Base-by-base conservation (phyloP, 2,888 invertebrate genomes). In the Metallyticus violacea region DNA sequence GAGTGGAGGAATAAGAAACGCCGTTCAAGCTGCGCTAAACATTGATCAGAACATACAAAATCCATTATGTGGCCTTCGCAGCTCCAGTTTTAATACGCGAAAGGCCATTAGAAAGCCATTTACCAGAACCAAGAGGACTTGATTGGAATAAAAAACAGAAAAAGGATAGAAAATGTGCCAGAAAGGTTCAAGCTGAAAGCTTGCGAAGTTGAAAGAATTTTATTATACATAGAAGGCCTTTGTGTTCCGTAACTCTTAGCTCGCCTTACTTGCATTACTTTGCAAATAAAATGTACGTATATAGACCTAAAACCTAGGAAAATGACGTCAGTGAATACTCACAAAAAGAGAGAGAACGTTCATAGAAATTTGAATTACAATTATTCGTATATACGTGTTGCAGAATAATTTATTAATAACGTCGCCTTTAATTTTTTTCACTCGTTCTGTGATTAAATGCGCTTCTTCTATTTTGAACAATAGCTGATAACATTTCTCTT, bases 1-100 rank as follows among this genome's bases (percentile, higher is more conserved):
- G 40, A 40, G 40, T 40, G 40, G 40, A 9, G 40, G 40, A 62
- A 62, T 62, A 62, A 62, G 40, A 62, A 62, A 62, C 40, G 40
- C 15, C 40, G 40, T 6, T 62, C 40, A 62, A 62, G 40, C 40
- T 62, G 40, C 40, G 40, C 28, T 26, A 80, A 28, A 30, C 85
- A 80, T 85, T 86, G 86, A 84, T 85, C 86, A 30, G 79, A 81
- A 86, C 86, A 86, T 79, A 77, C 85, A 80, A 86, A 86, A 30
- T 86, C 85, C 86, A 86, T 86, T 86, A 86, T 62, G 40, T 62
- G 40, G 85, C 26, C 29, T 81, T 81, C 28, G 77, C 62, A 62
- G 85, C 81, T 85, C 26, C 85, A 27, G 40, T 62, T 81, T 62
- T 62, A 62, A 62, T 62, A 62, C 40, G 40, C 40, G 40, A 62